Base-by-base conservation (phyloP, 2,113 vertebrate genomes). In the Taurulus bubalis region DNA sequence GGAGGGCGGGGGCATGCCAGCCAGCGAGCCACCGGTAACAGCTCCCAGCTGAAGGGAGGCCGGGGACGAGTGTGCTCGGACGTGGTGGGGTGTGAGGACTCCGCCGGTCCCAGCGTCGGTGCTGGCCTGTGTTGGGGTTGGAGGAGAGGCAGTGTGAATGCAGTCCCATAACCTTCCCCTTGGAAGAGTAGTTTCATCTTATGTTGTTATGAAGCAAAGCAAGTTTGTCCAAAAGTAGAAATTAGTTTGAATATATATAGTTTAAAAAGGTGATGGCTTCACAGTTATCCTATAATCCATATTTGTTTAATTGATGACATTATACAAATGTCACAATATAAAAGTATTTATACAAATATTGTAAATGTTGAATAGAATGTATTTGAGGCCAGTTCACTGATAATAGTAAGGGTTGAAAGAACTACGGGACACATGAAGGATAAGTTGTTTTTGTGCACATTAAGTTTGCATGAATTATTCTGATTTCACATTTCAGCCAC, bases 11-110 rank as follows among this genome's bases (percentile, higher is more conserved):
- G 95, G 87, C 83, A 97, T 94, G 83, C 96, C 96, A 4, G 94
- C 90, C 85, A 98, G 90, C 0, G 96, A 92, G 85, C 96, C 96
- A 0, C 96, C 96, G 75, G 97, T 96, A 36, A 98, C 96, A 0
- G 96, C 95, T 40, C 96, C 96, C 86, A 98, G 85, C 93, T 98
- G 97, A 85, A 99, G 95, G 4, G 97, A 98, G 14, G 98, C 98
- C 34, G 98, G 98, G 14, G 98, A 99, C 28, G 98, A 99, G 95
- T 99, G 98, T 47, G 98, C 98, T 62, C 98, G 95, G 58, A 99
- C 95, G 20, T 99, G 98, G 91, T 99, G 98, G 2, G 98, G 97
- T 78, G 97, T 95, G 88, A 98, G 93, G 0, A 96, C 92, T 22
- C 97, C 97, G 4, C 96, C 97, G 4, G 95, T 96, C 86, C 97